A percentile compares a stretch with the other conserved stretches of the same genome.
These are phyloP conservation scores for Crenichthys baileyi DNA, from an alignment of 2,797 vertebrate species.

Conservation along the genomic window DNA sequence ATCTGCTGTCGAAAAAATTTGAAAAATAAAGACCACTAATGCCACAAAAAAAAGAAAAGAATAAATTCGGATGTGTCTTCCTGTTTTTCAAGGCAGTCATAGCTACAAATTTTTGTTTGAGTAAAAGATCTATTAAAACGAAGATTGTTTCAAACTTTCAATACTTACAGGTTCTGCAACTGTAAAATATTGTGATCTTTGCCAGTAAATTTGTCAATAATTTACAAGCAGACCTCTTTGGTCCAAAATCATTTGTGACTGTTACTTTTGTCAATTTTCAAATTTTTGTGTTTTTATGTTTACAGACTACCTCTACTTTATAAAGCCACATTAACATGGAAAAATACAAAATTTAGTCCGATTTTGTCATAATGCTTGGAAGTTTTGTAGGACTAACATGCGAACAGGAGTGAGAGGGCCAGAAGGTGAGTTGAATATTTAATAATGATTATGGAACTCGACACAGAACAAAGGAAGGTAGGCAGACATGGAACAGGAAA, in stretches of 20 bases:
- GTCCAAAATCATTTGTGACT: not conserved
- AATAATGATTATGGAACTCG: no score
- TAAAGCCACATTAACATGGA: no score
- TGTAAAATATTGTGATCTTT: not conserved
- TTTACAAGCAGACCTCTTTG: not conserved
- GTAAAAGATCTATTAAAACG: not conserved
- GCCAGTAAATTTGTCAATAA: not conserved
- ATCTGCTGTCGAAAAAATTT: no score
- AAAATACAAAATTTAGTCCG: no score
- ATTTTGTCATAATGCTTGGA: no score
- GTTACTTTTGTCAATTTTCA: not conserved
- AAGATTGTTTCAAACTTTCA: not conserved
- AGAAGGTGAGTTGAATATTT: no score
- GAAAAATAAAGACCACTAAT: no score
- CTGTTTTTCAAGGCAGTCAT: no score
- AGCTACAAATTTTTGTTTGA: not conserved
- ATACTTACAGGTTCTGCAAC: not conserved
- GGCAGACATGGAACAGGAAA: no score
- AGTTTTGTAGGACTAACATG: no score
- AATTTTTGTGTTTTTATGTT: not conserved
- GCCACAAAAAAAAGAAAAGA: not conserved
- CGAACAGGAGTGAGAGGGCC: no score
- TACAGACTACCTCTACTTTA: not conserved
- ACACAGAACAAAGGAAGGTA: no score
- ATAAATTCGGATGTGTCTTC: not conserved